Evolutionary conservation across 2,797 vertebrate species (phyloP), one percentile per base, ranked within the genome.

Genomic region (Hoplostethus atlanticus): DNA sequence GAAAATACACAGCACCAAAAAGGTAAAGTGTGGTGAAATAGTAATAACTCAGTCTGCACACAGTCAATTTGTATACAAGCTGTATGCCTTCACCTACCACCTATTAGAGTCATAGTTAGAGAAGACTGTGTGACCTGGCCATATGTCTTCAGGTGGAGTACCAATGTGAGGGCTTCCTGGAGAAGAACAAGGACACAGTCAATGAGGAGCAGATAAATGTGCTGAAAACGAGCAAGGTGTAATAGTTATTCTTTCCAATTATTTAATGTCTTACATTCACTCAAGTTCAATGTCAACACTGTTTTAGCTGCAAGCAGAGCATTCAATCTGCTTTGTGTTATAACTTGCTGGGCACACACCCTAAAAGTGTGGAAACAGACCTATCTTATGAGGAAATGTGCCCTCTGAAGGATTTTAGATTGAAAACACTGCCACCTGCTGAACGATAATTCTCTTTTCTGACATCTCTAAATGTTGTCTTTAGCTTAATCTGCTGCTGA

Each of bases 131-230:
- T 85, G 63, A 82, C 46, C 15, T 63, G 38, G 3, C 78, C n/a
- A 36, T 72, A 71, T 71, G 77, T 79, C 66, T 40, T 42, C 83
- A 99, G 98, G 98, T 99, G 87, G 97, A 98, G 83, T 99, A 99
- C 89, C 97, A 98, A 51, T 99, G 98, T 89, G 95, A 95, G 60
- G 97, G 98, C 34, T 99, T 99, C 94, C 91, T 99, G 85, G 98
- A 99, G 91, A 99, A 99, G 94, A 99, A 99, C 91, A 98, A 98
- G 93, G 97, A 99, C 87, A 99, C 97, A 0, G 96, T 99, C 77
- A 99, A 98, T 80, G 96, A 97, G 90, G 97, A 99, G 85, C 98
- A 99, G 92, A 97, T 99, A 77, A 96, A 95, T 79, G 96, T 98
- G 74, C 92, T 99, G 82, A 98, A 96, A 91, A 95, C 95, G 73